These are phyloP conservation scores for Leptinotarsa defecta DNA, from an alignment of 1,140 invertebrate genomes.

Conservation along the genomic window DNA sequence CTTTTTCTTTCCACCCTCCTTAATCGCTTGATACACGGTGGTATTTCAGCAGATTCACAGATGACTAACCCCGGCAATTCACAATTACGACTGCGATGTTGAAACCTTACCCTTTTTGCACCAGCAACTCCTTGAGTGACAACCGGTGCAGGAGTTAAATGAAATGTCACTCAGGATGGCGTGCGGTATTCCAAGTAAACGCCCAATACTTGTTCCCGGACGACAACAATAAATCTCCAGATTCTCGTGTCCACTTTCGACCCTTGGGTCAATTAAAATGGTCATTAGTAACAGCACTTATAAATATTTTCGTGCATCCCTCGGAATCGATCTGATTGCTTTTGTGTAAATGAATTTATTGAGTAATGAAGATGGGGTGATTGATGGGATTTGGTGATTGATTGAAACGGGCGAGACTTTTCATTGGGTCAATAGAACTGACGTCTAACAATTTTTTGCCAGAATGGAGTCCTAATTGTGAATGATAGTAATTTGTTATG, in stretches of 20 bases:
- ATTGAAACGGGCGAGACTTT: no score
- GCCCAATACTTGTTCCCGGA: slow-evolving; percentile 53
- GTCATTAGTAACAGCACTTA: slow-evolving; percentile 13
- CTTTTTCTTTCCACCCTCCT: no score
- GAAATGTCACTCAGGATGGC: slow-evolving; percentile 56
- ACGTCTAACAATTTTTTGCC: no score
- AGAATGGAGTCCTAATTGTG: no score
- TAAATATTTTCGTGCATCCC: slow-evolving; percentile 5
- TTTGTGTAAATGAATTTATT: slow-evolving; percentile 4
- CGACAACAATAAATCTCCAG: slow-evolving; percentile 53
- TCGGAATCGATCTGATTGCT: background rate
- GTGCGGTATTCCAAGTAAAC: slow-evolving; percentile 44
- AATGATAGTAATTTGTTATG: no score
- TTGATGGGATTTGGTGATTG: background rate
- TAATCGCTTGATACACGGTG: slow-evolving; percentile 15
- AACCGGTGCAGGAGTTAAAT: slow-evolving; percentile 54
- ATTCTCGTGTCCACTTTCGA: slow-evolving; percentile 37
- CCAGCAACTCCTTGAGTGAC: slow-evolving; percentile 50
- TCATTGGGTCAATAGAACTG: no score
- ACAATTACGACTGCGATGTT: slow-evolving; percentile 31
- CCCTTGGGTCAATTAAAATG: slow-evolving; percentile 27
- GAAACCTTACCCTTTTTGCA: slow-evolving; percentile 40
- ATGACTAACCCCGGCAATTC: slow-evolving; percentile 41
- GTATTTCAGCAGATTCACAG: slow-evolving; percentile 52
- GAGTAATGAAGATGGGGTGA: background rate